These are phyloP conservation scores for Tetrao urogallus DNA, from an alignment of 2,113 vertebrate species.

Conservation along the genomic window DNA sequence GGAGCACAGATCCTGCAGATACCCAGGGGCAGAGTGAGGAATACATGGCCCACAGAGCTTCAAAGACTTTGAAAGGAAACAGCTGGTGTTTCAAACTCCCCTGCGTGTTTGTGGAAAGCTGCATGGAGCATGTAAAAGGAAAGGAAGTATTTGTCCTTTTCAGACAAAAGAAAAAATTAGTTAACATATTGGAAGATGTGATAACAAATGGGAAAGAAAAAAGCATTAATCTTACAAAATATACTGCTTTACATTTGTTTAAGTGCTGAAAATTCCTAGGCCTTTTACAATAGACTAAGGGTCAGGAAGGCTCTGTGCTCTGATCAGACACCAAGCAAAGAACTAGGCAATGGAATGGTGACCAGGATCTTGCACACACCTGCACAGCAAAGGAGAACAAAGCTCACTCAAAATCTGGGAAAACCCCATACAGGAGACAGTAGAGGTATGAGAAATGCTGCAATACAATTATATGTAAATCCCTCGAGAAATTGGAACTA, in stretches of 20 bases:
- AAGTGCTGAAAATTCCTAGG: not conserved
- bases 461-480: not conserved
- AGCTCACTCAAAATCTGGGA: not conserved
- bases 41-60: not conserved
- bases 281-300: not conserved
- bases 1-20: not conserved
- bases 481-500: not conserved
- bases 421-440: not conserved
- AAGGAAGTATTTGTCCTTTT: conserved; percentile 46
- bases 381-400: not conserved
- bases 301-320: not conserved
- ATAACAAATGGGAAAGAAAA: not conserved
- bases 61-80: conserved; percentile 50
- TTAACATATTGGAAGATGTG: conserved; percentile 14
- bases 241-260: not conserved
- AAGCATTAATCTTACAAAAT: not conserved
- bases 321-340: not conserved
- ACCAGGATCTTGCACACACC: not conserved
- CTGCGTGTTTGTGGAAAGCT: not conserved
- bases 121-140: conserved; percentile 19
- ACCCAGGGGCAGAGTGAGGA: not conserved
- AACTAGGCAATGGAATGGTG: not conserved
- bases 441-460: not conserved
- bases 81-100: conserved; percentile 38
- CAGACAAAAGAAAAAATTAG: not conserved